Conservation (phyloP, 1,140 invertebrate genomes). For the Melitaea cinxia region DNA sequence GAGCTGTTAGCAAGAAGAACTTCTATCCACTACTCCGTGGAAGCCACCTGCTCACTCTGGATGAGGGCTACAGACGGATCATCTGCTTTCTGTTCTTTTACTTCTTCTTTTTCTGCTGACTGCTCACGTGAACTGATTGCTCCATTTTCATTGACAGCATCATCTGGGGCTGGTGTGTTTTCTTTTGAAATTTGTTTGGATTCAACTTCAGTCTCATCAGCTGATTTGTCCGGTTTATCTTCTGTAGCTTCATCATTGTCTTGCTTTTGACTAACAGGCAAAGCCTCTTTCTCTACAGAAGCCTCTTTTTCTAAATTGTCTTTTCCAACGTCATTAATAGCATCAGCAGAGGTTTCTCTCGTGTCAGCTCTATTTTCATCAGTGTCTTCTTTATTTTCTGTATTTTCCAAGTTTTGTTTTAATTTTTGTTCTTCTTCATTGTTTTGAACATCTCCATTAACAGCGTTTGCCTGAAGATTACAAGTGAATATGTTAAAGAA, state of each 20-base stretch:
- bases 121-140: constrained; percentile 66
- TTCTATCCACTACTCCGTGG: constrained; percentile 62
- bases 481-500: background rate
- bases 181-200: constrained; percentile 52
- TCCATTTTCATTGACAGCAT: constrained; percentile 63
- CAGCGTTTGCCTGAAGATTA: constrained; percentile 49
- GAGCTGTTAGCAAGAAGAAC: constrained; percentile 68
- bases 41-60: constrained; percentile 67
- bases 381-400: constrained; percentile 31
- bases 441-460: constrained; percentile 60
- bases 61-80: constrained; percentile 72
- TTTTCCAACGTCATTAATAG: constrained; percentile 25
- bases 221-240: constrained; percentile 39
- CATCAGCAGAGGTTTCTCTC: constrained; percentile 29
- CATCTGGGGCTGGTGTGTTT: constrained; percentile 52
- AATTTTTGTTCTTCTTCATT: constrained; percentile 30
- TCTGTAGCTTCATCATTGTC: constrained; percentile 44
- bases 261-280: constrained; percentile 55
- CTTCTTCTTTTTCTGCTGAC: constrained; percentile 60
- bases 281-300: constrained; percentile 36
- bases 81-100: constrained; percentile 57
- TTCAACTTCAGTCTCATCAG: constrained; percentile 47
- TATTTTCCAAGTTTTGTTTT: constrained; percentile 31
- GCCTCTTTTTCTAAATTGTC: constrained; percentile 45
- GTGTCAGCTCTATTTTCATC: constrained; percentile 19